Conservation (phyloP, 2,888 invertebrate genomes). For the Drosophila histrio region DNA sequence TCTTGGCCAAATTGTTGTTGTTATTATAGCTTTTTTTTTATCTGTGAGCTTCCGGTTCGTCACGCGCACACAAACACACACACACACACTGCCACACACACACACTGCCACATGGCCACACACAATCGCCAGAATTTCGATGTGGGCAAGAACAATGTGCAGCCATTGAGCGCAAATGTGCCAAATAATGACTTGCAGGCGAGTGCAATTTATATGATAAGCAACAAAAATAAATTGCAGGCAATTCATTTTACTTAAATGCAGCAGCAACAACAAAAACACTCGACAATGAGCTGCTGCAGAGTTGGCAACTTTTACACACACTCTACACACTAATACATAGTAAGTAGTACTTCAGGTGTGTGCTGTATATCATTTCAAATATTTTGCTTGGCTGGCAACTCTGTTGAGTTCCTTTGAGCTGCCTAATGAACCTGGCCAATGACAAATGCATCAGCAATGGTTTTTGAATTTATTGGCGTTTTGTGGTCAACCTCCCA, state of each 20-base stretch:
- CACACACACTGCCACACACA: conserved; percentile 8
- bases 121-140: conserved; percentile 30
- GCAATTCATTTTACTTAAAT: conserved; percentile 81
- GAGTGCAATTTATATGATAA: conserved; percentile 81
- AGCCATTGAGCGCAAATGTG: conserved; percentile 80
- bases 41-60: conserved; percentile 73
- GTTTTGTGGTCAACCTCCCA: neutral
- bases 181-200: conserved; percentile 80
- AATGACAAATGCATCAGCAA: conserved; percentile 20
- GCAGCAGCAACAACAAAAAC: conserved; percentile 39
- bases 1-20: conserved; percentile 41
- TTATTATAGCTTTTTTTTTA: conserved; percentile 35
- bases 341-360: conserved; percentile 11
- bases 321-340: conserved; percentile 9
- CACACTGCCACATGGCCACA: conserved; percentile 2
- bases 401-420: conserved; percentile 46
- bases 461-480: conserved; percentile 16
- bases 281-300: conserved; percentile 53
- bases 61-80: conserved; percentile 53
- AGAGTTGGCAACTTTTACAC: conserved; percentile 45
- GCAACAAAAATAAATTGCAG: conserved; percentile 80
- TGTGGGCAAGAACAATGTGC: conserved; percentile 69
- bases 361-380: conserved; percentile 58
- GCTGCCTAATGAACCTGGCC: conserved; percentile 54
- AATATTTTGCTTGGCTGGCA: conserved; percentile 54